phyloP scores from a whole-genome alignment of 1,140 invertebrate species.

The Drosophila miranda region DNA sequence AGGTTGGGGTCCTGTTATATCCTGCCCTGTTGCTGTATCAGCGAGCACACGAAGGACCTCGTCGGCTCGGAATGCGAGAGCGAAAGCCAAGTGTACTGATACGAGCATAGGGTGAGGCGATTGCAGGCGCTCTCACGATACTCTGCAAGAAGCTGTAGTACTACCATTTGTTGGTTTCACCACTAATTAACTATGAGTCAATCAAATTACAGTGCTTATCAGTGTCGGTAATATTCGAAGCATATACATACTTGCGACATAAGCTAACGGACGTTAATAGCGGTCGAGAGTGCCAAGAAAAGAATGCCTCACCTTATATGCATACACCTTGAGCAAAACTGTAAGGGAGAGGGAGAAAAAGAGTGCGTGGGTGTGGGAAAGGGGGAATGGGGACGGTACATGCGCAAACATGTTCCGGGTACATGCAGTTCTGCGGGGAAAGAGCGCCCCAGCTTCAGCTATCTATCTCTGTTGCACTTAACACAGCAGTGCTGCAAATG shows the following conservation, averaged over 20 bases:
- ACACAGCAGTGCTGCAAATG: too few species aligned
- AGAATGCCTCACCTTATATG: too few species aligned
- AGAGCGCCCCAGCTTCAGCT: too few species aligned
- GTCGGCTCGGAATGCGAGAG: conserved; percentile 1
- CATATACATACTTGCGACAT: too few species aligned
- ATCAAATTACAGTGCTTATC: too few species aligned
- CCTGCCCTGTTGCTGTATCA: conserved; percentile 41
- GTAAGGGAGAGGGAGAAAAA: neutral
- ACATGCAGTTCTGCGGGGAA: conserved; percentile 13
- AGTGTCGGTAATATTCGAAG: too few species aligned
- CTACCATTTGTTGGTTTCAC: too few species aligned
- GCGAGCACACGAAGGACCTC: conserved; percentile 17
- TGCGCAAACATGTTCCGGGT: conserved; percentile 5
- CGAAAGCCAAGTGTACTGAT: too few species aligned
- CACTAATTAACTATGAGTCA: too few species aligned
- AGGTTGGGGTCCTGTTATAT: conserved; percentile 23
- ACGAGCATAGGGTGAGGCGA: too few species aligned
- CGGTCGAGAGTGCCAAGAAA: neutral
- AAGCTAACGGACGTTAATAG: conserved; percentile 5
- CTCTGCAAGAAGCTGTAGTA: conserved; percentile 6
- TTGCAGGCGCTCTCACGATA: conserved; percentile 2
- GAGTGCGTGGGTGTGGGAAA: conserved; percentile 13
- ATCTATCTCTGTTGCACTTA: too few species aligned
- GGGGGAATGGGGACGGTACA: conserved; percentile 7
- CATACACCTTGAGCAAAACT: too few species aligned